Conservation (phyloP, 2,797 vertebrate genomes). For the Sylvilagus floridanus region DNA sequence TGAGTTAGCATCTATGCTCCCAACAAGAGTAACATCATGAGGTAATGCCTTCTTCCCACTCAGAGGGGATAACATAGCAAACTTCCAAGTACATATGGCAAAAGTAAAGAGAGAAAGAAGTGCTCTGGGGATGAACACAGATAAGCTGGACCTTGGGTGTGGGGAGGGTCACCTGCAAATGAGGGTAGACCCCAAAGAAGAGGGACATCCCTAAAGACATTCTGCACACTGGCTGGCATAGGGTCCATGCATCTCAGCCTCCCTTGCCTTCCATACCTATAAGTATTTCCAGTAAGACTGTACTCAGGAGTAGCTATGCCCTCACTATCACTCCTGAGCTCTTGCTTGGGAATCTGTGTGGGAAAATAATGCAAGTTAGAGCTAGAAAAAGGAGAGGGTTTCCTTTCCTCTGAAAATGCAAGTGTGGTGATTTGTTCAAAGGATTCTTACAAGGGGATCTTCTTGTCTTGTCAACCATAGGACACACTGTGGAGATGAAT, state of each 20-base stretch:
- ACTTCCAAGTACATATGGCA: background rate
- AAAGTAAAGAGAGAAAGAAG: background rate
- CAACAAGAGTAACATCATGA: background rate
- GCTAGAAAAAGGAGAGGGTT: background rate
- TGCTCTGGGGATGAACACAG: background rate
- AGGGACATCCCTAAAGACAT: background rate
- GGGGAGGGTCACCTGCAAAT: background rate
- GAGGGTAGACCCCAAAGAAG: background rate
- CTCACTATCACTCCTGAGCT: background rate
- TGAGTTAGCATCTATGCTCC: background rate
- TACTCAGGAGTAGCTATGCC: background rate
- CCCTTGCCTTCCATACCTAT: background rate
- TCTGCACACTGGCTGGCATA: background rate
- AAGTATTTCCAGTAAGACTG: background rate
- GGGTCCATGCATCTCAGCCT: background rate
- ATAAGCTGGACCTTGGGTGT: background rate
- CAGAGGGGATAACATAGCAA: background rate
- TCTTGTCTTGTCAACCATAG: background rate
- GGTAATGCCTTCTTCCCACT: background rate
- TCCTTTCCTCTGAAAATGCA: background rate
- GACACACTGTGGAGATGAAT: background rate
- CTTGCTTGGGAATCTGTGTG: background rate
- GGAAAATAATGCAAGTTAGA: background rate
- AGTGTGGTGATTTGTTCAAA: background rate
- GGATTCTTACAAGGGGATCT: background rate